A percentile compares a stretch with the other conserved stretches of the same genome.
Conservation (phyloP, 2,797 vertebrate genomes). For the Clamator glandarius region DNA sequence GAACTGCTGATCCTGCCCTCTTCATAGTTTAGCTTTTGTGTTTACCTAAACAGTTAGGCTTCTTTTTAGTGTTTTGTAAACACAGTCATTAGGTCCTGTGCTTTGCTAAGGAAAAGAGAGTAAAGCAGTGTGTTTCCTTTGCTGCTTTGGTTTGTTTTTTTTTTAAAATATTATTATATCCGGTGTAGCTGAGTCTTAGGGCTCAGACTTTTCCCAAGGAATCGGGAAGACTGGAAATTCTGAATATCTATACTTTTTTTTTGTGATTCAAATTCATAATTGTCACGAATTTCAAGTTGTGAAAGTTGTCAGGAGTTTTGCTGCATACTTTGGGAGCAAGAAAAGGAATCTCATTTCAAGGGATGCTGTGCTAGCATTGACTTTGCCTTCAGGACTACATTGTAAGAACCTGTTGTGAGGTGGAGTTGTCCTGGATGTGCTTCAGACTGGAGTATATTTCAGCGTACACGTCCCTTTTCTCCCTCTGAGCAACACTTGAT, state of each 20-base stretch:
- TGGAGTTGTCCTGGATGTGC: background rate
- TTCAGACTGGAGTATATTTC: background rate
- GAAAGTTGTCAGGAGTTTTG: background rate
- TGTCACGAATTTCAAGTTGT: background rate
- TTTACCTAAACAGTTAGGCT: background rate
- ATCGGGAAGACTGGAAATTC: background rate
- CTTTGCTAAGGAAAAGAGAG: background rate
- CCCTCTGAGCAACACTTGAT: background rate
- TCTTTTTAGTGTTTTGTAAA: constrained; percentile 4
- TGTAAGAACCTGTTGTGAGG: background rate
- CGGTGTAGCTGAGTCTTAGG: background rate
- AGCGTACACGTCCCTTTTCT: background rate
- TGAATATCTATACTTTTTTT: background rate
- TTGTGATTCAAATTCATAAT: background rate
- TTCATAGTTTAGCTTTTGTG: background rate
- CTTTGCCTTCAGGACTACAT: accelerated
- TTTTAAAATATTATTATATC: background rate
- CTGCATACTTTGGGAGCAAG: background rate
- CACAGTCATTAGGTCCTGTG: background rate
- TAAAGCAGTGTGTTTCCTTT: background rate
- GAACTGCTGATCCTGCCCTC: background rate
- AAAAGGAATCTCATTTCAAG: background rate
- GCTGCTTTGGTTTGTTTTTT: background rate
- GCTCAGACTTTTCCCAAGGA: background rate
- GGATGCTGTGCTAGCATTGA: background rate